Percentiles rank a stretch among this genome's conserved stretches.
Conservation (phyloP, 2,113 vertebrate genomes). For the Gyps fulvus region DNA sequence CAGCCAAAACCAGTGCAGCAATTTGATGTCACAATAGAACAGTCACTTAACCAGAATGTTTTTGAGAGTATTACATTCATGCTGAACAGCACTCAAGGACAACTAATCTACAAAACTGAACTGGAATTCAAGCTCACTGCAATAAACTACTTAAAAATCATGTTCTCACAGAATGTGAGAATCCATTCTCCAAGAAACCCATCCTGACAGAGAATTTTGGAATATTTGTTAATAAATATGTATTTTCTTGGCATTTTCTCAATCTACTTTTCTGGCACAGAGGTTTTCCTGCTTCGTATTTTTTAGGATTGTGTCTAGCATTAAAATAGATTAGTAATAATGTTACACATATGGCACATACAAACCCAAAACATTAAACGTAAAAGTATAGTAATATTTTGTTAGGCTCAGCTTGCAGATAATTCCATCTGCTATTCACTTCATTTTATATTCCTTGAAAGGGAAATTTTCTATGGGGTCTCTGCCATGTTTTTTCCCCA, state of each 20-base stretch:
- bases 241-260: not conserved
- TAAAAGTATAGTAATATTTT: not conserved
- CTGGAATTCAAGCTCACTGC: not conserved
- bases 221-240: not conserved
- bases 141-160: not conserved
- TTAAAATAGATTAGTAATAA: not conserved
- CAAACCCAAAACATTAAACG: not conserved
- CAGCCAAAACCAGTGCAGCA: not conserved
- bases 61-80: not conserved
- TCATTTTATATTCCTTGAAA: not conserved
- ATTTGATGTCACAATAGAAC: not conserved
- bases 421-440: not conserved
- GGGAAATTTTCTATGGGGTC: not conserved
- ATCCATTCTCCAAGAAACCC: not conserved
- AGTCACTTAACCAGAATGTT: not conserved
- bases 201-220: not conserved
- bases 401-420: not conserved
- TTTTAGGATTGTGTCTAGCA: not conserved
- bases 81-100: not conserved
- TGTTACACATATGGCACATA: not conserved
- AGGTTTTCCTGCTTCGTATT: not conserved
- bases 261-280: not conserved
- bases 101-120: not conserved
- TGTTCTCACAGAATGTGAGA: not conserved
- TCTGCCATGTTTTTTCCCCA: not conserved